Conservation (phyloP, 2,797 vertebrate genomes). For the Buphagus erythrorhynchus region DNA sequence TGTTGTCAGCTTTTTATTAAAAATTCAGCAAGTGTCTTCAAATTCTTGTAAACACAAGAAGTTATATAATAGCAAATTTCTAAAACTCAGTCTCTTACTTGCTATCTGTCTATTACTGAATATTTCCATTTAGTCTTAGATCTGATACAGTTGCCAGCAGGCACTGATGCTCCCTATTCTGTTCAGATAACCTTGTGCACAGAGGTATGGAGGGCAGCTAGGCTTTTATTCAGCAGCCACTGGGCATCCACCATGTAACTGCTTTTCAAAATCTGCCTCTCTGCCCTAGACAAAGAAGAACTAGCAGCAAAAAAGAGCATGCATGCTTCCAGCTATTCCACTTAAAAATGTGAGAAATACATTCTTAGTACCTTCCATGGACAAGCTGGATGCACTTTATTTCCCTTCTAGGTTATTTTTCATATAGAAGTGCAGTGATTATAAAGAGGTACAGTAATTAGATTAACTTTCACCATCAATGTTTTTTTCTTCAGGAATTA, state of each 20-base stretch:
- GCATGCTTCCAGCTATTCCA: background rate
- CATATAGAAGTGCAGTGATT: background rate
- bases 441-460: background rate
- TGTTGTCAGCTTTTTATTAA: slow-evolving; percentile 32
- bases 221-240: background rate
- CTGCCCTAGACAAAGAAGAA: background rate
- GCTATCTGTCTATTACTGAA: background rate
- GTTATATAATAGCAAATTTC: slow-evolving; percentile 13
- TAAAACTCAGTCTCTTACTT: background rate
- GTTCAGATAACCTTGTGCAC: background rate
- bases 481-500: slow-evolving; percentile 85
- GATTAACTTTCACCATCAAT: background rate
- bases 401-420: background rate
- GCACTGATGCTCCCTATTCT: background rate
- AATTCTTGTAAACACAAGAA: background rate
- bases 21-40: slow-evolving; percentile 22
- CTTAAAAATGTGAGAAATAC: background rate
- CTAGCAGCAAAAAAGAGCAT: background rate
- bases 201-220: background rate
- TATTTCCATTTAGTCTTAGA: background rate
- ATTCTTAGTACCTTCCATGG: background rate
- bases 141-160: background rate
- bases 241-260: background rate
- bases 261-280: background rate
- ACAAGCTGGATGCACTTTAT: background rate